Base-by-base conservation (phyloP, 1,140 invertebrate species). In the Drosophila neocordata region DNA sequence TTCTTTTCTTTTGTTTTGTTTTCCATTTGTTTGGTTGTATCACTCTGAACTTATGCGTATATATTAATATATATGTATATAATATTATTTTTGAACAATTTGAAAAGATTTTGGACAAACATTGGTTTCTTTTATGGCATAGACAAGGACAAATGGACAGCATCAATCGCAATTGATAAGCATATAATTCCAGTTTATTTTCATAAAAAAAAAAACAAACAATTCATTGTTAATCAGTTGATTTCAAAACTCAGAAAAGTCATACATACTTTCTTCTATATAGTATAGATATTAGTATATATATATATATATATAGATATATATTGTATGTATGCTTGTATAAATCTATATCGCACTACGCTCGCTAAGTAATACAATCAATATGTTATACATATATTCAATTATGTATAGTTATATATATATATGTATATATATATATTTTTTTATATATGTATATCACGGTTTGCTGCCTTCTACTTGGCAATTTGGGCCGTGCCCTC, bases 361-460 rank as follows among this genome's bases (percentile, higher is more conserved):
- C 65, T 81, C 48, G 53, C 77, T 81, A 78, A 60, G 70, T 78
- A 73, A 80, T 84, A 84, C 77, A 34, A 34, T 56, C 41, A 82
- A 76, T 79, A 79, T 77, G 77, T 76, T 76, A 11, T 76, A 76
- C 73, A 76, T 76, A 76, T 62, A 51, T 48, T 48, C 15, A 48
- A 48, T 48, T 48, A 48, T 48, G 41, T 48, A 48, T 48, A 48
- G 4, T 9, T 58, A 57, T 71, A 65, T 60, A 71, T 63, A 31
- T 31, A 31, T 31, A 3, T 31, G 6, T 7, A 31, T 31, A 31
- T 77, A 52, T 70, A 51, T 71, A 65, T 60, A 71, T 63, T 31
- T 73, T 73, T 78, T 52, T 83, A 73, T 69, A 73, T 84, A 84
- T 84, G 79, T 81, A 79, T 87, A 87, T 87, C 83, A 88, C 82